Base-by-base conservation (phyloP, 1,140 invertebrate genomes). In the Rhynchophorus ferrugineus region DNA sequence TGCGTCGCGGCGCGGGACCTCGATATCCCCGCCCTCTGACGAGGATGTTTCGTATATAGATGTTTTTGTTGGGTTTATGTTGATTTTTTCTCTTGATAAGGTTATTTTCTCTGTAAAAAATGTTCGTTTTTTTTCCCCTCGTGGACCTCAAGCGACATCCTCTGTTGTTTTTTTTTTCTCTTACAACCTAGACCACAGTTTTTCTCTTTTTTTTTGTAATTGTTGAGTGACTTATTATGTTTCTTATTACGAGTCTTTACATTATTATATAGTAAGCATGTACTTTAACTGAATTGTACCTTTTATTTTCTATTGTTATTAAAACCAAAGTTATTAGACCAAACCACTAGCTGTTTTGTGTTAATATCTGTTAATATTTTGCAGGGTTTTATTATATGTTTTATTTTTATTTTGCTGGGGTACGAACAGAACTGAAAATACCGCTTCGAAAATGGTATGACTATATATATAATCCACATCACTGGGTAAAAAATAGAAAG, bases 231-330 rank as follows among this genome's bases (percentile, higher is more conserved):
- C 59, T 58, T 65, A 61, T 59, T 61, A 57, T 61, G 59, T 67
- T 65, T 65, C 59, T n/a, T 50, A 61, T 57, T 58, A 58, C 39
- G 53, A 56, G 55, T 58, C 48, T 55, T 57, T 61, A 54, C 55
- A 58, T 63, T 61, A 64, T 58, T 55, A 61, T 54, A 59, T 59
- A 55, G 58, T 60, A 58, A 62, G 61, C 60, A 63, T 67, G 65
- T 65, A 67, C 62, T 65, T 38, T 55, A 44, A 55, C 49, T 64
- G 58, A 64, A 67, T 62, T 67, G 65, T 67, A 67, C 65, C 64
- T 66, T 65, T 67, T 60, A 62, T 67, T 67, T 67, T 64, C 62
- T 66, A 62, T 67, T 62, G 65, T 67, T 61, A 66, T 67, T 67
- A 67, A n/a, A 66, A 67, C 63, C 65, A 65, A 67, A 67, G 64